Percentiles rank a stretch among this genome's conserved stretches.
These are phyloP conservation scores for Pachyrhynchus sulphureomaculatus DNA, from an alignment of 1,140 invertebrate genomes.

Conservation along the genomic window DNA sequence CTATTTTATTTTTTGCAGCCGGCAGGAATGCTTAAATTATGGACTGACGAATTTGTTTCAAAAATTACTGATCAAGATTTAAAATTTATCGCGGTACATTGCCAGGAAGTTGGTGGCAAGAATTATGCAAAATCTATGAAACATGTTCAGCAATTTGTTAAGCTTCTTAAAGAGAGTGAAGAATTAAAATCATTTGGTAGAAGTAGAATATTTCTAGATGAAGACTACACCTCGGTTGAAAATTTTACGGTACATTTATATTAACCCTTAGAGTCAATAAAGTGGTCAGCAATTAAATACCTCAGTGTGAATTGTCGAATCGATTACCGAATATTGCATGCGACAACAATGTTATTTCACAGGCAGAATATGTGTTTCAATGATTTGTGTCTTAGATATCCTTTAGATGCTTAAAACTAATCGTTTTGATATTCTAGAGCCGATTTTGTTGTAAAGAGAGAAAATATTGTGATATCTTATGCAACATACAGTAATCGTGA, in stretches of 20 bases:
- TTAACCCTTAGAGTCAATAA: too few species aligned
- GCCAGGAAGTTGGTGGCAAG: constrained; percentile 96
- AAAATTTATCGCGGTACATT: constrained; percentile 90
- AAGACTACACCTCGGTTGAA: constrained; percentile 87
- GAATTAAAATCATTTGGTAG: constrained; percentile 79
- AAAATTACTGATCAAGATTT: constrained; percentile 76
- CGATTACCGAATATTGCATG: too few species aligned
- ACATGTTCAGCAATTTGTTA: constrained; percentile 88
- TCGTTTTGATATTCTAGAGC: too few species aligned
- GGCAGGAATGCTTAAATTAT: constrained; percentile 82
- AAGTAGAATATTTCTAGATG: constrained; percentile 84
- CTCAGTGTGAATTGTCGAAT: too few species aligned
- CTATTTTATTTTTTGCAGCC: constrained; percentile 64
- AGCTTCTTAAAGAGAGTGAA: constrained; percentile 76
- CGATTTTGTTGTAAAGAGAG: too few species aligned
- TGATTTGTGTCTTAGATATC: too few species aligned
- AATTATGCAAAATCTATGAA: constrained; percentile 94
- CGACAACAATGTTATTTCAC: too few species aligned
- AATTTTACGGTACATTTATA: constrained; percentile 79
- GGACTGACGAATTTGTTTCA: constrained; percentile 86
- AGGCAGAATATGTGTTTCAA: too few species aligned
- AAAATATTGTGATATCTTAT: too few species aligned
- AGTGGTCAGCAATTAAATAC: too few species aligned
- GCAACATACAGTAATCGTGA: too few species aligned
- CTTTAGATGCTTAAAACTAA: too few species aligned